Percentiles rank a stretch among this genome's conserved stretches.
Conservation (phyloP, 2,797 vertebrate species). For the Poecilia picta region DNA sequence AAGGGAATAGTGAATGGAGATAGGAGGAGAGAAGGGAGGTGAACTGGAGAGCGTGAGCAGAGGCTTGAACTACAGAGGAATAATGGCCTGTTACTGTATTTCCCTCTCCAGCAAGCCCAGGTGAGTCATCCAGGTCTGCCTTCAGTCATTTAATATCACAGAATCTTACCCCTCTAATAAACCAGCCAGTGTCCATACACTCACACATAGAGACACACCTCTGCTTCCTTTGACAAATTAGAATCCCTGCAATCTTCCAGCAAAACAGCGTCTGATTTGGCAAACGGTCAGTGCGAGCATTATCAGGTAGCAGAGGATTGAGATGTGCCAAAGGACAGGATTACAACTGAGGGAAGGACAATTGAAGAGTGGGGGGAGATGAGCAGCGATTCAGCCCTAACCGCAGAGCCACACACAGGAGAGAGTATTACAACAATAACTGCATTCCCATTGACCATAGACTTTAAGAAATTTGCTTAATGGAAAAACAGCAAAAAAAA, state of each 20-base stretch:
- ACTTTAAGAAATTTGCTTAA: too few relatives aligned
- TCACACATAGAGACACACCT: slow-evolving; percentile 39
- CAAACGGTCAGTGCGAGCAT: slow-evolving; percentile 88
- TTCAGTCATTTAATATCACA: slow-evolving; percentile 71
- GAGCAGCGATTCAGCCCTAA: slow-evolving; percentile 75
- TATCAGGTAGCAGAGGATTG: slow-evolving; percentile 86
- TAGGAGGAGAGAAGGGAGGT: slow-evolving; percentile 53
- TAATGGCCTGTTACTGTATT: slow-evolving; percentile 87
- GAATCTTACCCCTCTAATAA: slow-evolving; percentile 68
- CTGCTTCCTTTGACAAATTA: slow-evolving; percentile 85
- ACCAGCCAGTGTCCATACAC: slow-evolving; percentile 41
- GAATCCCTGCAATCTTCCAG: slow-evolving; percentile 82
- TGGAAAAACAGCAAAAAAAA: too few relatives aligned
- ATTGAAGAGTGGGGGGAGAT: slow-evolving; percentile 48
- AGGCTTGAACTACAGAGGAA: slow-evolving; percentile 64
- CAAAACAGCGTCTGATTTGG: slow-evolving; percentile 88
- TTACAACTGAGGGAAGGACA: slow-evolving; percentile 46
- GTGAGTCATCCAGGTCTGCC: slow-evolving; percentile 62
- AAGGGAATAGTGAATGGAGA: slow-evolving; percentile 85
- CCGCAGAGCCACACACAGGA: slow-evolving; percentile 59
- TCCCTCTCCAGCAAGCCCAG: slow-evolving; percentile 73
- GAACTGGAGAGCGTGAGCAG: slow-evolving; percentile 39
- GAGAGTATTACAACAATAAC: slow-evolving; percentile 60
- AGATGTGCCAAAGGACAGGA: slow-evolving; percentile 80
- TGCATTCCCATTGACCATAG: too few relatives aligned